Percentiles rank a stretch among this genome's conserved stretches.
These are phyloP conservation scores for Danio tinwini DNA, from an alignment of 2,797 vertebrate genomes.

Conservation along the genomic window DNA sequence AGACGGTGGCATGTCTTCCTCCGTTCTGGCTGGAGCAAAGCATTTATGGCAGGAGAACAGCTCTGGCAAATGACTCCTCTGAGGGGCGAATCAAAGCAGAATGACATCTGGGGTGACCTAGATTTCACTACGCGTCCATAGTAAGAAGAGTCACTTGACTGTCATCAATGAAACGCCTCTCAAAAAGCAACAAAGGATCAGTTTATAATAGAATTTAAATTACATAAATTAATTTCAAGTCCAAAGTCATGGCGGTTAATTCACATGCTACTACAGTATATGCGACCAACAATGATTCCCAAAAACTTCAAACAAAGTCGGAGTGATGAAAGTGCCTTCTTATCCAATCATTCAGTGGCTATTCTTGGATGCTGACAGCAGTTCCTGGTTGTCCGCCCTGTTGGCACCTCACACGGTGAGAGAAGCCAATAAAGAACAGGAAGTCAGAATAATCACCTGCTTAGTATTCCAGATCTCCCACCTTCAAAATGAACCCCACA, in stretches of 20 bases:
- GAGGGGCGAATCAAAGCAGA: slow-evolving; percentile 59
- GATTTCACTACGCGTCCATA: slow-evolving; percentile 59
- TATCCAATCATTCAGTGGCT: slow-evolving; percentile 28
- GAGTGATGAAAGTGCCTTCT: slow-evolving; percentile 19
- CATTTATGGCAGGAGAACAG: slow-evolving; percentile 41
- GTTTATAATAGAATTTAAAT: slow-evolving; percentile 34
- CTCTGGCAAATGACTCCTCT: slow-evolving; percentile 49
- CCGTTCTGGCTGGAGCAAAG: slow-evolving; percentile 45
- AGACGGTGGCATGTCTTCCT: slow-evolving; percentile 18
- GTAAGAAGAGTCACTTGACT: slow-evolving; percentile 47
- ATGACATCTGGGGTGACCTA: slow-evolving; percentile 67
- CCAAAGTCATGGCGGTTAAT: background rate
- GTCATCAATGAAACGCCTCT: slow-evolving; percentile 48
- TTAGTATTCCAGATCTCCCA: slow-evolving; percentile 53
- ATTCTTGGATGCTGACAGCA: background rate
- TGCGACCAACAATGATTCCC: background rate
- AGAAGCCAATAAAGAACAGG: slow-evolving; percentile 36
- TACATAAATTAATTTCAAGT: slow-evolving; percentile 20
- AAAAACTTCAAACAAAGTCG: slow-evolving; percentile 18
- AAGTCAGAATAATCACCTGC: slow-evolving; percentile 49
- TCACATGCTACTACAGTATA: background rate
- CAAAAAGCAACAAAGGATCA: slow-evolving; percentile 35
- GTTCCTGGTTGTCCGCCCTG: slow-evolving; percentile 10
- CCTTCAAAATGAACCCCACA: slow-evolving; percentile 39
- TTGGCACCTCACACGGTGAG: slow-evolving; percentile 22